Base-by-base conservation (phyloP, 2,113 vertebrate species). In the Pyxicephalus adspersus region DNA sequence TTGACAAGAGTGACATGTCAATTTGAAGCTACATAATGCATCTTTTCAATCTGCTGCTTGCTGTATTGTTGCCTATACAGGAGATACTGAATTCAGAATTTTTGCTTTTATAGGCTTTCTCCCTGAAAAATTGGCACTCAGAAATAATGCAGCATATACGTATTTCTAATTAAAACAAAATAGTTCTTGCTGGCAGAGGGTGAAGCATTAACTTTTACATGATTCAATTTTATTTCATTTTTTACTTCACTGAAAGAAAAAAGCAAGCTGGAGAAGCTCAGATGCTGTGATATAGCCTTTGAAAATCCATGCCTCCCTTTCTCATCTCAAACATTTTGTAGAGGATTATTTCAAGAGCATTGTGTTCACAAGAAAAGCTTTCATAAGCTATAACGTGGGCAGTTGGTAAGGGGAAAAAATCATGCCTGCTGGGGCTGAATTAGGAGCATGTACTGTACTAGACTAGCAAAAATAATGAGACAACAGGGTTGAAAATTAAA, bases 1-100 rank as follows among this genome's bases (percentile, higher is more conserved):
- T 50, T 75, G 72, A 75, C 55, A 61, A 45, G 57, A 61, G 57
- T 75, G 72, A 75, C 72, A 75, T 75, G 45, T 75, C 29, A 61
- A 75, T 75, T 75, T 61, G 17, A 57, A 64, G 58, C 60, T 76
- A 76, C 60, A 76, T 52, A 76, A 76, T 52, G 60, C 45, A 9
- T 54, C 74, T 31, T 52, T 64, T 64, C 45, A 52, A 25, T 18
- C 3, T 60, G 19, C 52, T 52, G 25, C 54, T 68, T 50, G 29
- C 38, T 64, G 26, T 63, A 76, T 76, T 64, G 63, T 64, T 64
- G 26, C 18, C 16, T 19, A 18, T 76, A 54, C 34, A 64, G n/a
- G 19, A 19, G 22, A 52, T 76, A 28, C n/a, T n/a, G n/a, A n/a
- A n/a, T 63, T 52, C 23, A 66, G 4, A n/a, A 52, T 71, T 54